Evolutionary conservation across 1,140 invertebrate genomes (phyloP), one percentile per base, ranked within the genome.

Genomic region (Physella acuta): DNA sequence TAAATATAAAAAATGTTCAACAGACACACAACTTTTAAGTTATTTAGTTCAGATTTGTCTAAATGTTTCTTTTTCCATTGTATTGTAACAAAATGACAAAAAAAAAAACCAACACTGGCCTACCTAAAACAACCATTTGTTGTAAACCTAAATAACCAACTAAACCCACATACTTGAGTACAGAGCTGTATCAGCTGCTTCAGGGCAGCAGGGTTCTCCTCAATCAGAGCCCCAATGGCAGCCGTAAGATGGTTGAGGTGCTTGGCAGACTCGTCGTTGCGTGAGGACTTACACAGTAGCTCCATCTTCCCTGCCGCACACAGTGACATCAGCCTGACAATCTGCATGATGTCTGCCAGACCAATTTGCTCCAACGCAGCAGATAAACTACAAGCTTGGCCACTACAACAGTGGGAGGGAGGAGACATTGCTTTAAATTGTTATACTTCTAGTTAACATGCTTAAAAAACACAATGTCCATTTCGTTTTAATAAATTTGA

Each of bases 301-400:
- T 73, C 85, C 26, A 89, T 84, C 55, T 87, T 83, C 55, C 88
- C 88, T 62, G 87, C 84, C 3, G 89, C 88, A 71, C 88, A 87
- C 34, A 90, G 76, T 51, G 87, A 88, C 90, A 90, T 90, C 24
- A 90, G 79, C n/a, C 86, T 83, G 0, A 90, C 88, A 2, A 90
- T 83, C 75, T 88, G 87, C 62, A 85, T 83, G 34, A 90, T 87
- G 81, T 90, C 89, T 34, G 86, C 86, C 59, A 90, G 78, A 26
- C 89, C 89, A 28, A 90, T 88, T 20, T 85, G 83, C 72, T 88
- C 85, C 30, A 90, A 78, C 20, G 87, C 88, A 37, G 83, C 83
- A 11, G 86, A 84, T 55, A 89, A 75, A 72, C 85, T 86, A 70
- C 86, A 87, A 2, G 85, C 83, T 64, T 81, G 82, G 30, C 85